Evolutionary conservation across 92 coral and sea anemone species (phyloP).

Genomic region (Palythoa heliodiscus): DNA sequence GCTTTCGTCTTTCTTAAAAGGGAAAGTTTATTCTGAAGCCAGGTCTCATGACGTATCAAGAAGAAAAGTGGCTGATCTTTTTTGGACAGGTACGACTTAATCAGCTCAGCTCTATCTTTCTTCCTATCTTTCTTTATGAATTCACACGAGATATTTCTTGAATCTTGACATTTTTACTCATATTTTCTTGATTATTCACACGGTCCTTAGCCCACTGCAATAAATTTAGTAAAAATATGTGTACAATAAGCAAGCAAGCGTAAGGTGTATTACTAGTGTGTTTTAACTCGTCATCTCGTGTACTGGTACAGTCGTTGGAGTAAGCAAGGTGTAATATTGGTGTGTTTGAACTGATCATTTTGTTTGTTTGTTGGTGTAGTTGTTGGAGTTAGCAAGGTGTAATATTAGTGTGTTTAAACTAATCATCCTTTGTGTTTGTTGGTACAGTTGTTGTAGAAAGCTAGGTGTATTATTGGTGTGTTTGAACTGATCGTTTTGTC

Average conservation of each 20-base stretch:
- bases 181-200: no score
- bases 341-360: background rate
- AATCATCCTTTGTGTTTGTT: background rate
- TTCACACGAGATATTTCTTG: no score
- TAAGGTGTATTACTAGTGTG: no score
- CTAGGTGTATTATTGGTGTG: background rate
- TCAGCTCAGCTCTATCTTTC: background rate
- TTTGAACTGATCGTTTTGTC: background rate
- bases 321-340: no score
- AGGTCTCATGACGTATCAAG: conserved; percentile 85
- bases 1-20: conserved; percentile 39
- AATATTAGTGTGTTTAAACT: background rate
- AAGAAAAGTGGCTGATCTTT: conserved; percentile 83
- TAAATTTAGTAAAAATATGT: no score
- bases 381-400: no score
- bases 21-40: conserved; percentile 92
- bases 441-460: no score
- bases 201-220: no score
- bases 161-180: no score
- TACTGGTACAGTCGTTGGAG: no score
- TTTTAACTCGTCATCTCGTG: no score
- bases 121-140: background rate
- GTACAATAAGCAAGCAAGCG: no score
- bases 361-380: background rate
- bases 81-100: conserved; percentile 84